Base-by-base conservation (phyloP, 2,797 vertebrate genomes). In the Microctenopoma lineatum region DNA sequence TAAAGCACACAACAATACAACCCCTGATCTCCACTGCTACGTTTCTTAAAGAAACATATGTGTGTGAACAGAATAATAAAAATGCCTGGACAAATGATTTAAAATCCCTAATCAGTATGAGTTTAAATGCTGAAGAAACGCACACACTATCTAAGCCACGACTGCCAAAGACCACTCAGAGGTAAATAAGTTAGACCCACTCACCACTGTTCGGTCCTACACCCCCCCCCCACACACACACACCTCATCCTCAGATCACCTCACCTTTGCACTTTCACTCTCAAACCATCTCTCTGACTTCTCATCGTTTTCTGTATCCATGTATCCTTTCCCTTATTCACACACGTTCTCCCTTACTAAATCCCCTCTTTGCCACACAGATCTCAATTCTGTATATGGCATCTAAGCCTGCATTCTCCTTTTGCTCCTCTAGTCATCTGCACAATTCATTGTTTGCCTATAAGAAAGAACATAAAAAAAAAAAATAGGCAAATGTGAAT, bases 141-240 rank as follows among this genome's bases (percentile, higher is more conserved):
- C 27, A 29, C 27, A 29, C 27, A 18, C 46, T 44, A 60, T 46
- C 55, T 64, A 7, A 61, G 27, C 32, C 41, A 64, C 52, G 59
- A 50, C 25, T 71, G n/a, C 44, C 34, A 59, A 39, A 69, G 59
- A 51, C 50, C 15, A 16, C 13, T 7, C 34, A 63, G 64, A 34
- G 47, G 70, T 59, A 74, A 75, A 88, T 84, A 54, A 55, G 69
- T 79, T 81, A 83, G 73, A 86, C 84, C 81, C 12, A 3, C 56
- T 55, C 75, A 55, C 53, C 29, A n/a, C 57, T 57, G n/a, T 70
- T 70, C 61, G 47, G 18, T 61, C 59, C 48, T 56, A n/a, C n/a
- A n/a, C n/a, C 21, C 21, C 21, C 21, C 21, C 21, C 21, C 21
- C 21, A 29, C 27, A 66, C 63, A 70, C 47, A 44, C 27, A 67